Evolutionary conservation across 2,797 vertebrate species (phyloP), one percentile per base, ranked within the genome.

Genomic region (Percopsis omiscomaycus): DNA sequence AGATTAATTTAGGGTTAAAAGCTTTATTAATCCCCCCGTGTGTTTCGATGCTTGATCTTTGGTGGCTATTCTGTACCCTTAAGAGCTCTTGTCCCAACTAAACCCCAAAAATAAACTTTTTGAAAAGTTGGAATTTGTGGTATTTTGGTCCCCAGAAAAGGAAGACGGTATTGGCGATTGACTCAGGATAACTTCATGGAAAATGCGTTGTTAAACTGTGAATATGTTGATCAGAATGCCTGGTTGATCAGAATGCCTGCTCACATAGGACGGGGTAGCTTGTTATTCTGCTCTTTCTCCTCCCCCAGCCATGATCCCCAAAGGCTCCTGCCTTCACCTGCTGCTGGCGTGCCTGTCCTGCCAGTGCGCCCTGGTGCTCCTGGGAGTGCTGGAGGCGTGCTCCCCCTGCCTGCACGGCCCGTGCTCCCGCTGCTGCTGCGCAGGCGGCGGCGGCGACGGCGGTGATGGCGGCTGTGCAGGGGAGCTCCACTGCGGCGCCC

Each of bases 401-500:
- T 55, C 14, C 69, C 71, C 69, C 54, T 71, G 80, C 75, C 76
- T 61, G 52, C 45, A 47, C 66, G 37, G 75, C 0, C 52, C 84
- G 65, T 91, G 83, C 77, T 62, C 84, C 57, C 69, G 86, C 86
- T 90, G 92, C 91, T 90, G 89, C 67, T 69, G n/a, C n/a, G n/a
- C n/a, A n/a, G n/a, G n/a, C 22, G 22, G 22, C 1, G 22, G 22
- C 1, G 22, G 22, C 22, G 22, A 22, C 22, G 22, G 22, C 22
- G 22, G n/a, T n/a, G n/a, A n/a, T n/a, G n/a, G 28, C 61, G 76
- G 80, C 79, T 90, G 90, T 70, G 70, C 79, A 58, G 66, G 87
- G 85, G 89, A 92, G 83, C 78, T 89, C 70, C 75, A 73, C 88
- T 88, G 86, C 84, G 75, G 79, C 88, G 84, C 91, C 76, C 91